Base-by-base conservation (phyloP, 2,797 vertebrate species). In the Catharus ustulatus region DNA sequence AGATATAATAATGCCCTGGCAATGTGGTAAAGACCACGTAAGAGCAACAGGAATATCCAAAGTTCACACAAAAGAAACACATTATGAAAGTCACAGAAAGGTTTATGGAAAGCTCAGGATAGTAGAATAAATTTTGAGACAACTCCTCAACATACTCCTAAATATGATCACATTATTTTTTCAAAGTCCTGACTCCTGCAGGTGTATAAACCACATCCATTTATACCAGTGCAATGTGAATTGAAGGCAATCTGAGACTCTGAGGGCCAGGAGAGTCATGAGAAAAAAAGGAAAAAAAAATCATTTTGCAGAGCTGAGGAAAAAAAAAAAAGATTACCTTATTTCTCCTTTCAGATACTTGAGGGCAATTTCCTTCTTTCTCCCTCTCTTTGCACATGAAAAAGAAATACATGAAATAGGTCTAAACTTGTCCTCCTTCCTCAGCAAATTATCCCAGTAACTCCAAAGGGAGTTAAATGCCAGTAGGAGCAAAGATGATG, bases 281-380 rank as follows among this genome's bases (percentile, higher is more conserved):
- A 20, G 6, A 40, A 81, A 14, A 42, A 32, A 1, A 5, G 24
- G 5, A 1, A 3, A 32, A 32, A 19, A 43, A 20, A 34, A 20
- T 5, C 5, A 43, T 29, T 38, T 59, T 83, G 14, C 29, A 77
- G 42, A 71, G 48, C 13, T 46, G 24, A 29, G 18, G 10, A 46
- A 49, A 49, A 27, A 27, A 7, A 40, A 57, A 62, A 62, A 21
- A 21, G 0, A 46, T 32, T 54, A 40, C 42, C 29, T 79, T 87
- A 75, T 58, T 91, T 92, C 51, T 79, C 43, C 34, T 89, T 75
- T 81, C 59, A 92, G 40, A 29, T 64, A 87, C 58, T 89, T 62
- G 46, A 89, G 59, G 49, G 59, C 24, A 94, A 73, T 79, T 89
- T 87, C 27, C 57, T 61, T 87, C 34, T 58, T 63, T 81, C 46